Evolutionary conservation across 2,113 vertebrate genomes (phyloP).

Genomic region (Proterorhinus semilunaris): DNA sequence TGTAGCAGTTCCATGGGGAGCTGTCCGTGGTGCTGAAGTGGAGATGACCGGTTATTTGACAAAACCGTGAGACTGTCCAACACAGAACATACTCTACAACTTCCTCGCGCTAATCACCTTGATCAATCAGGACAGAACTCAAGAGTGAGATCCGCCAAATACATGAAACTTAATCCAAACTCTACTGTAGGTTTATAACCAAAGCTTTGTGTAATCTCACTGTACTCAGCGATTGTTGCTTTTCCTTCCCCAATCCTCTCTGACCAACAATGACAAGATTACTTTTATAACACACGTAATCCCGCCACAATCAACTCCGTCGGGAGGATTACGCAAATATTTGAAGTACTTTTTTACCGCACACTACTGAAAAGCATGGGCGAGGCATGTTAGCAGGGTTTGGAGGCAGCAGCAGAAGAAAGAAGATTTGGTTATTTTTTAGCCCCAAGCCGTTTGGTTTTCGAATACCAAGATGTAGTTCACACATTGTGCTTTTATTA

Average conservation of each 20-base stretch:
- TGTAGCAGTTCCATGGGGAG: too few species aligned
- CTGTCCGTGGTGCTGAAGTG: neutral
- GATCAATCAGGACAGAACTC: neutral
- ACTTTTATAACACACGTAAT: conserved; percentile 68
- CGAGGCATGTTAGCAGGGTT: neutral
- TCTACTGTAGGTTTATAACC: conserved; percentile 14
- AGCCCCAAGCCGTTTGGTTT: too few species aligned
- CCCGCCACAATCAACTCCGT: conserved; percentile 71
- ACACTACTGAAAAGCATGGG: neutral
- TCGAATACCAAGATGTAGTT: too few species aligned
- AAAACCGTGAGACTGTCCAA: too few species aligned
- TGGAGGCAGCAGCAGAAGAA: too few species aligned
- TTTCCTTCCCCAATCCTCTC: conserved; percentile 37
- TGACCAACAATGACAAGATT: conserved; percentile 71
- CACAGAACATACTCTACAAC: too few species aligned
- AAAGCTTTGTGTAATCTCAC: conserved; percentile 52
- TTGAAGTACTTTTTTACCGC: conserved; percentile 41
- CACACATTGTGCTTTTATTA: too few species aligned
- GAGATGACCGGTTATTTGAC: neutral
- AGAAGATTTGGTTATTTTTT: too few species aligned
- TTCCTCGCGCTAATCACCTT: too few species aligned
- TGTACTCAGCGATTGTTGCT: conserved; percentile 28
- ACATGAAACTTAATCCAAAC: neutral
- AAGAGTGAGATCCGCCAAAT: neutral
- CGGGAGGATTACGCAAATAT: conserved; percentile 60